phyloP scores from a whole-genome alignment of 2,888 invertebrate species.

The Gymnocheta viridis region DNA sequence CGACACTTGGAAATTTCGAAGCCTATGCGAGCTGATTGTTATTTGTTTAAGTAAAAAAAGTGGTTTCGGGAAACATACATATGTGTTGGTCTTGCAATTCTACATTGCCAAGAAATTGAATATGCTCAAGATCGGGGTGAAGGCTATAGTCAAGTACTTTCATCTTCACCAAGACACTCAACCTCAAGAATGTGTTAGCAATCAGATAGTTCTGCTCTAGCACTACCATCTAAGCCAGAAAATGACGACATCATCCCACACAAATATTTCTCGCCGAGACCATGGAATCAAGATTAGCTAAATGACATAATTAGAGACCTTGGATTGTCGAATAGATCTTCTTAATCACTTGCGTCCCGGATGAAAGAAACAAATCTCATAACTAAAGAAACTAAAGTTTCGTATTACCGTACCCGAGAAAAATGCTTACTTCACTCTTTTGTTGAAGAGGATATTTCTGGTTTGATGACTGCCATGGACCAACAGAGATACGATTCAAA shows the following conservation, averaged over 20 bases:
- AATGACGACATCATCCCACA: neutral
- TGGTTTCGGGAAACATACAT: neutral
- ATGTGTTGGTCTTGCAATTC: slow-evolving; percentile 14
- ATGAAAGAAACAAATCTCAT: slow-evolving; percentile 1
- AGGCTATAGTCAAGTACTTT: neutral
- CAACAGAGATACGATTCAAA: too few species aligned
- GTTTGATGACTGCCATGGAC: too few species aligned
- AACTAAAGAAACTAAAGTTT: slow-evolving; percentile 7
- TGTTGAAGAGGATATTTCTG: too few species aligned
- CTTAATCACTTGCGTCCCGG: neutral
- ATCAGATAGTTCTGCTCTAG: neutral
- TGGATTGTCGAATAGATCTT: neutral
- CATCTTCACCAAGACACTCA: too few species aligned
- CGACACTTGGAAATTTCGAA: neutral
- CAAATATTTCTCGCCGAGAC: neutral
- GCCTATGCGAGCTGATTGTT: neutral
- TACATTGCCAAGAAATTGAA: neutral
- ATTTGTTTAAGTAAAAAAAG: neutral
- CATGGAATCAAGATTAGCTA: neutral
- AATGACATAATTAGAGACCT: neutral
- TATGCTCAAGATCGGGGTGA: neutral
- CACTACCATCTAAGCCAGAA: too few species aligned
- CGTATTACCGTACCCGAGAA: slow-evolving; percentile 5
- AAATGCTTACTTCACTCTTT: too few species aligned
- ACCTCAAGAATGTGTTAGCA: neutral